Evolutionary conservation across 2,797 vertebrate species (phyloP), one percentile per base, ranked within the genome.

Genomic region (Fundulus diaphanus): DNA sequence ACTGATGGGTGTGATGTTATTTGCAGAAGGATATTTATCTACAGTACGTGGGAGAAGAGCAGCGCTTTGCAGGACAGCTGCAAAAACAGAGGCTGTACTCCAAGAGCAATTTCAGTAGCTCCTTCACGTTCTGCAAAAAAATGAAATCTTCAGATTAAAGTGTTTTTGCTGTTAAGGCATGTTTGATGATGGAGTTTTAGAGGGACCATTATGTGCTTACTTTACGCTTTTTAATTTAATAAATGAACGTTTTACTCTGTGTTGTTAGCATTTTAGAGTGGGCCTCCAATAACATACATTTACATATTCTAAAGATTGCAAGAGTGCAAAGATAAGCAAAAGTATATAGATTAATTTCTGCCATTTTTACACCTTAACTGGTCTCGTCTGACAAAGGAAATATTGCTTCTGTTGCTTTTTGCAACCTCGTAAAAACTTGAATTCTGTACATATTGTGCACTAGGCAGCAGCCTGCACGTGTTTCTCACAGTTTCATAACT

Each of bases 61-160:
- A 56, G 54, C 0, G 20, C 72, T 87, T 89, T 51, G 66, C 57
- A n/a, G 72, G 52, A 84, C 87, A 87, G 84, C 86, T 88, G 82
- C 57, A 4, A 68, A 86, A 92, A 89, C 83, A 82, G n/a, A 81
- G 56, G 18, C 57, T 87, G 78, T 77, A 77, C 78, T 80, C 40
- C 27, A 29, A 44, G 63, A 68, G n/a, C 37, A 72, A 71, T 82
- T 77, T 78, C 70, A 77, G 18, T 56, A 40, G 20, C 31, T 82
- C 29, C 72, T 75, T 80, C 35, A 66, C 68, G 77, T 78, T 35
- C 22, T 37, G 48, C 73, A 31, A 68, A 87, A 81, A 72, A 77
- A 54, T 20, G 5, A 24, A 27, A 67, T 74, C 73, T 80, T 75
- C 33, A 76, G 48, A 35, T 63, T 24, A 81, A 77, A 81, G 20